Evolutionary conservation across 2,888 invertebrate genomes (phyloP), one percentile per base, ranked within the genome.

Genomic region (Dryobotodes eremita): DNA sequence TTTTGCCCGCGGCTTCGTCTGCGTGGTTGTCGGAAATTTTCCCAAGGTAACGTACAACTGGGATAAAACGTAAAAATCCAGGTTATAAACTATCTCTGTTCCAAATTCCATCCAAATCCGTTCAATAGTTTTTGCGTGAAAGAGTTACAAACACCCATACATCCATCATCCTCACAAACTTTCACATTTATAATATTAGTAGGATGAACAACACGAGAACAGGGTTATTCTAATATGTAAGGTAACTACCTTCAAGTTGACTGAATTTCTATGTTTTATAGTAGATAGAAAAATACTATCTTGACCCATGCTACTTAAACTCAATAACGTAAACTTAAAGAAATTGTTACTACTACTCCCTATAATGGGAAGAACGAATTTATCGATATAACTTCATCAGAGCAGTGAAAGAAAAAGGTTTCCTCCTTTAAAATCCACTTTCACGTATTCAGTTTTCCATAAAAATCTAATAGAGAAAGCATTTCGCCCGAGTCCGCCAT

Each of bases 381-480:
- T 88, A 88, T 88, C 68, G 79, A 75, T 79, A 71, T 82, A 88
- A 84, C 88, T 86, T 89, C 72, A 80, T 84, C 81, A 80, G 75
- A 69, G 62, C 77, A 71, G 72, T 89, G 83, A 74, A 79, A 88
- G 84, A 77, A 89, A 89, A 89, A 88, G 89, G 84, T 89, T 86
- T 83, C 82, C 88, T 83, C 75, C 79, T 89, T 89, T 82, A 83
- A 91, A 91, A 88, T 90, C 87, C 90, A 90, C 91, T 89, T 92
- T 91, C 91, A 92, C 93, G 92, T 91, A 92, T 92, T 92, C 91
- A 93, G 91, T 93, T 95, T 93, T 93, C 93, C 92, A 94, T 94
- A 94, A 95, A 95, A 95, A 94, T 93, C 93, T 93, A 94, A 95
- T 94, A 93, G 92, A 93, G 92, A 91, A 91, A 93, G 92, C 94